Base-by-base conservation (phyloP, 1,140 invertebrate species). In the Drosophila mojavensis region DNA sequence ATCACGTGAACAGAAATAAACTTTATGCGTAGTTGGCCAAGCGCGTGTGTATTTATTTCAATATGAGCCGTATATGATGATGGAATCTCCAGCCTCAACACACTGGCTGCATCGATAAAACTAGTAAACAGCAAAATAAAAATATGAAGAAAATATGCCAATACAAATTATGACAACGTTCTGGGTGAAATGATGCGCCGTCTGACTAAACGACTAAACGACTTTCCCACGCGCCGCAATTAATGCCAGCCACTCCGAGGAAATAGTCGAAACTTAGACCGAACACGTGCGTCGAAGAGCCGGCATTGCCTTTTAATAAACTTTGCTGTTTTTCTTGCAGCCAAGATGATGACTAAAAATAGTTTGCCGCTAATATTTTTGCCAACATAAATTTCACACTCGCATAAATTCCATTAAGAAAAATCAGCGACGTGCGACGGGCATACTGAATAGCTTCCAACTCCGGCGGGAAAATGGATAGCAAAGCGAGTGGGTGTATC, bases 391-490 rank as follows among this genome's bases (percentile, higher is more conserved):
- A 86, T 86, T 86, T 86, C 83, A 86, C 83, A 86, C 83, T 86
- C 83, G 83, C 83, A 86, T 86, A 86, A 88, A 88, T 86, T 86
- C 83, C 83, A 83, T 86, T 86, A 86, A 86, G 83, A 86, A 86
- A 86, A 86, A 88, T 88, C 84, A 89, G 84, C 84, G 78, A 83
- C 75, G 79, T 85, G 84, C 84, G 84, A 83, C 83, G 64, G 73
- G 79, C 82, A 88, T 86, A 86, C 76, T 65, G 75, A 83, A 65
- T 65, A 78, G 68, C 50, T 58, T 55, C 43, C 50, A 62, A 55
- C 51, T 13, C 13, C 26, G 20, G 61, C 33, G 58, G 36, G 58
- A 24, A 24, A 50, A 50, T 11, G 47, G 26, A 50, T 47, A 7
- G 43, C 43, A 15, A 17, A 47, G 43, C 43, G 43, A 47, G 24